phyloP scores from a whole-genome alignment of 2,888 invertebrate genomes.

The Cancer borealis region DNA sequence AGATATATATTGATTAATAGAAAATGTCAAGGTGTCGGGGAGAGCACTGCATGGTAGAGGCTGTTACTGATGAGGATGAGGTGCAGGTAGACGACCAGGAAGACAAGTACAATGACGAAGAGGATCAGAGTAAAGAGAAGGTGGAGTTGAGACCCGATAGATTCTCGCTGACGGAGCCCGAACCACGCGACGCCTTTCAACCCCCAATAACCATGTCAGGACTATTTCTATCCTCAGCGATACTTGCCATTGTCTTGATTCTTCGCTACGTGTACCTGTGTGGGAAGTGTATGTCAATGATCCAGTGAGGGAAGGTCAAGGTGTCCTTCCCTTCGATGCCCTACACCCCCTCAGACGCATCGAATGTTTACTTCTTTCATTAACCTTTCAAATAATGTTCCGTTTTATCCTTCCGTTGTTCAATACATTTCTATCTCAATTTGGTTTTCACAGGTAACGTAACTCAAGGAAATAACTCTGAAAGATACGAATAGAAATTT shows the following conservation, averaged over 20 bases:
- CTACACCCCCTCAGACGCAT: background rate
- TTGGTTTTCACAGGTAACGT: no score
- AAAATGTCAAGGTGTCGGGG: background rate
- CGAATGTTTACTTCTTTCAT: background rate
- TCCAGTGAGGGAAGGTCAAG: background rate
- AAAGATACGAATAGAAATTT: no score
- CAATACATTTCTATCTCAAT: no score
- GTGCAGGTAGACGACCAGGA: background rate
- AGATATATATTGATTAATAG: background rate
- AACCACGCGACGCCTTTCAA: background rate
- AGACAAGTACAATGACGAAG: background rate
- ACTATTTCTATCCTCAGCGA: background rate
- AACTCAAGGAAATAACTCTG: no score
- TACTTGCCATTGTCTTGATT: background rate
- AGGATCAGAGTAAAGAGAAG: background rate
- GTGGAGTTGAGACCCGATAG: background rate
- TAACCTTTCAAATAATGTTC: background rate
- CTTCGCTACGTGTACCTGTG: background rate
- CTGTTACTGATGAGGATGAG: background rate
- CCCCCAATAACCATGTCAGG: background rate
- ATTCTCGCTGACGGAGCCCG: background rate
- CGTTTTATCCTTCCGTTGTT: no score
- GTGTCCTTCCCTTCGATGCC: no score
- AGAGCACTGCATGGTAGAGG: background rate
- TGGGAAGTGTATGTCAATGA: background rate